A percentile compares a stretch with the other conserved stretches of the same genome.
Conservation (phyloP, 2,888 invertebrate genomes). For the Hedychridium roseum region DNA sequence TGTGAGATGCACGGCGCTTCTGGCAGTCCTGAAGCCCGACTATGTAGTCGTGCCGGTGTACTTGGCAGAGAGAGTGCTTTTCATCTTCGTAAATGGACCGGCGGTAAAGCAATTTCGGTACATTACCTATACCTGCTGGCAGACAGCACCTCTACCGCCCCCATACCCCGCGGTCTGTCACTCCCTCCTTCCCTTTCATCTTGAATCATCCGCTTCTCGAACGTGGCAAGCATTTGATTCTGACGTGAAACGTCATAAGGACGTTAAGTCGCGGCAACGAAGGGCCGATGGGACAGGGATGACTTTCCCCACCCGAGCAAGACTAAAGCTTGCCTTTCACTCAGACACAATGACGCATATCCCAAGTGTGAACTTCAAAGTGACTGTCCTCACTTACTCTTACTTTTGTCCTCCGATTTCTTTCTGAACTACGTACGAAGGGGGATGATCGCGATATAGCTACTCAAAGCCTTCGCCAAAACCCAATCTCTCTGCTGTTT, state of each 20-base stretch:
- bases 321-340: too few relatives aligned
- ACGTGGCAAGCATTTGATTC: slow-evolving; percentile 42
- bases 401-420: too few relatives aligned
- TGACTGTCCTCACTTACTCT: too few relatives aligned
- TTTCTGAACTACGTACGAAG: too few relatives aligned
- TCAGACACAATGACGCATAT: too few relatives aligned
- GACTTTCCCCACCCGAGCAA: too few relatives aligned
- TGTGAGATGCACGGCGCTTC: slow-evolving; percentile 43
- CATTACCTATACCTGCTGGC: slow-evolving; percentile 58
- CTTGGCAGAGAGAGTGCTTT: slow-evolving; percentile 61
- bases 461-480: too few relatives aligned
- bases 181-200: slow-evolving; percentile 36
- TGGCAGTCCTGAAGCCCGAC: slow-evolving; percentile 42
- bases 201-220: slow-evolving; percentile 37
- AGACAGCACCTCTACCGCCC: slow-evolving; percentile 25
- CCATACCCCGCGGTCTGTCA: slow-evolving; percentile 20
- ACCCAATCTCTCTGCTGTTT: too few relatives aligned
- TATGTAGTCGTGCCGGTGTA: slow-evolving; percentile 51
- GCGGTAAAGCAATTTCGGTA: slow-evolving; percentile 61
- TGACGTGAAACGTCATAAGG: slow-evolving; percentile 35
- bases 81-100: slow-evolving; percentile 61
- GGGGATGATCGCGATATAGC: too few relatives aligned
- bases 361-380: too few relatives aligned
- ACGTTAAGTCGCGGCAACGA: too few relatives aligned
- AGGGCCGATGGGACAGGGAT: too few relatives aligned